Conservation (phyloP, 2,888 invertebrate genomes). For the Synergus japonicus region DNA sequence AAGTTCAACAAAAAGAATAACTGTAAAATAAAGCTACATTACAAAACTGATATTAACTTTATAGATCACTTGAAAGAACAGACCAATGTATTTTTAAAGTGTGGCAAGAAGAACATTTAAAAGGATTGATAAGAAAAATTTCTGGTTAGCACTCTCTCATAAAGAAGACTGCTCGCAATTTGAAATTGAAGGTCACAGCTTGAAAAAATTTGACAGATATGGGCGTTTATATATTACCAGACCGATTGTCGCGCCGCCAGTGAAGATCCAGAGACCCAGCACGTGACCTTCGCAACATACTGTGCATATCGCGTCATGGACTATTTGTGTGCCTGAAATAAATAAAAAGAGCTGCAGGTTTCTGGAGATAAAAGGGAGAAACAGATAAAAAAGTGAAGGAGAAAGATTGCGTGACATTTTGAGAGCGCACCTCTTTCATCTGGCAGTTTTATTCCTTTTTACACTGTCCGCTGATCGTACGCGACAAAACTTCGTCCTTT, state of each 20-base stretch:
- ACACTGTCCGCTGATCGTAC: constrained; percentile 46
- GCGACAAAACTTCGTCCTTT: constrained; percentile 52
- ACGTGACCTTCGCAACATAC: constrained; percentile 63
- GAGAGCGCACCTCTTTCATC: constrained; percentile 7
- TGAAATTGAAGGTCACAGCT: neutral
- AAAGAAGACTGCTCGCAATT: neutral
- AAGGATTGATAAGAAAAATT: neutral
- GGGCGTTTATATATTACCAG: neutral
- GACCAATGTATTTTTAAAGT: neutral
- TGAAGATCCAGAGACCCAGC: constrained; percentile 42
- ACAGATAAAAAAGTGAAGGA: constrained; percentile 45
- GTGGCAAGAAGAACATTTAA: neutral
- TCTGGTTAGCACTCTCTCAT: neutral
- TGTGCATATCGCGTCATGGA: constrained; percentile 63
- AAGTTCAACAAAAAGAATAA: neutral
- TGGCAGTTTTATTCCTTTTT: constrained; percentile 24
- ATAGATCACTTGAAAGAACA: neutral
- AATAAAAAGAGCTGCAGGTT: constrained; percentile 45
- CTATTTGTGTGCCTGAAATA: constrained; percentile 64
- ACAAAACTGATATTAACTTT: neutral
- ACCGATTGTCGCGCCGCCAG: constrained; percentile 37
- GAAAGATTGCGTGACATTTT: constrained; percentile 45
- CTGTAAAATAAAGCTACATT: neutral
- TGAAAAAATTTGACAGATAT: neutral
- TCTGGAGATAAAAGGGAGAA: constrained; percentile 53